Conservation (phyloP, 2,113 vertebrate species). For the Sebastes schlegelii region DNA sequence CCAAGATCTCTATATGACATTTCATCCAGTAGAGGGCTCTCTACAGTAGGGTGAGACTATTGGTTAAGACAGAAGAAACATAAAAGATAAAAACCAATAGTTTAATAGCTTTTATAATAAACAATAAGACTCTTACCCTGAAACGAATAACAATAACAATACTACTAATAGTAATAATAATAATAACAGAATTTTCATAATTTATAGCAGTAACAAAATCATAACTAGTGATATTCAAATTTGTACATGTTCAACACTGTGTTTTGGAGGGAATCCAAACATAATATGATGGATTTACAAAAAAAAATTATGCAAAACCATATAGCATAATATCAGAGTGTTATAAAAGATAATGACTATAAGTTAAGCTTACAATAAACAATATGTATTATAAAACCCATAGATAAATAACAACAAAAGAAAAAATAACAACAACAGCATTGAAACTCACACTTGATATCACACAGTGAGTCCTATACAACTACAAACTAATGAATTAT, state of each 20-base stretch:
- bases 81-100: background rate
- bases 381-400: background rate
- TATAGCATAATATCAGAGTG: background rate
- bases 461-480: background rate
- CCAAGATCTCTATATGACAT: background rate
- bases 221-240: background rate
- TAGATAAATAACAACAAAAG: background rate
- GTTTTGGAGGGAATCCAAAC: background rate
- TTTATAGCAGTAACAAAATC: background rate
- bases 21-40: slow-evolving; percentile 81
- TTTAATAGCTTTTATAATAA: background rate
- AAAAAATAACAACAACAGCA: background rate
- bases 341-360: background rate
- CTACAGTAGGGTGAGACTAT: slow-evolving; percentile 13
- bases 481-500: background rate
- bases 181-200: background rate
- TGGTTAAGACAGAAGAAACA: slow-evolving; percentile 5
- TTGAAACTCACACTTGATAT: background rate
- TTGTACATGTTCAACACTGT: background rate
- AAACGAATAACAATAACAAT: background rate
- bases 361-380: background rate
- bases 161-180: background rate
- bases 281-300: background rate
- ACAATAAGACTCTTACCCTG: background rate
- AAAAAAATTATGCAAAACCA: background rate